Evolutionary conservation across 2,113 vertebrate genomes (phyloP).

Genomic region (Machaerirhynchus nigripectus): DNA sequence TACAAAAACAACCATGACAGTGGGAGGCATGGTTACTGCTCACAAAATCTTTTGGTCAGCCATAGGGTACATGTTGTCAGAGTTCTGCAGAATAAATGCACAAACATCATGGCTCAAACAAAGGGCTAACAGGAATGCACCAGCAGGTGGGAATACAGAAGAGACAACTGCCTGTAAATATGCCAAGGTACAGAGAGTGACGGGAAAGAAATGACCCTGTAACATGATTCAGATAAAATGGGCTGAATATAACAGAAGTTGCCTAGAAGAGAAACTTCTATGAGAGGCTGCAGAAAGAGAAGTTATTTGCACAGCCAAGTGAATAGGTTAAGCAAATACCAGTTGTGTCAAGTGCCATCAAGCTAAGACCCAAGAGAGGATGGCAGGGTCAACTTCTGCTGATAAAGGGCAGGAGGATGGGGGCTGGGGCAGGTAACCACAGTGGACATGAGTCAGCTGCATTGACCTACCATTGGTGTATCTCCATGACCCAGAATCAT

Average conservation of each 20-base stretch:
- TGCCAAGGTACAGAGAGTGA: not conserved
- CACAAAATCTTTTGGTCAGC: not conserved
- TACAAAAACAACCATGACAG: not conserved
- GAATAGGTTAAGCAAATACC: not conserved
- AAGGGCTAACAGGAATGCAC: not conserved
- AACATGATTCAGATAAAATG: not conserved
- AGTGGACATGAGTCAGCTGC: not conserved
- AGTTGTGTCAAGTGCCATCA: not conserved
- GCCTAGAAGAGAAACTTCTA: not conserved
- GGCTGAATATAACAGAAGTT: not conserved
- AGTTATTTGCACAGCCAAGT: not conserved
- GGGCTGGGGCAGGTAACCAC: not conserved
- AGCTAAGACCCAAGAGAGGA: not conserved
- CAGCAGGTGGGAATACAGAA: not conserved
- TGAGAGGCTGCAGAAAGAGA: not conserved
- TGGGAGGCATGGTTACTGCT: not conserved
- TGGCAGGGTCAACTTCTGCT: not conserved
- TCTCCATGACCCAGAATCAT: not conserved
- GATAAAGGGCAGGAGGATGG: not conserved
- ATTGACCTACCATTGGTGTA: not conserved
- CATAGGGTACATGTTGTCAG: not conserved
- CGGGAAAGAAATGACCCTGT: not conserved
- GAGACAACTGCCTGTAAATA: not conserved
- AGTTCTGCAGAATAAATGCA: not conserved
- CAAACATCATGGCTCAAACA: not conserved